These are phyloP conservation scores for Rhipidura dahli DNA, from an alignment of 2,113 vertebrate genomes.

Conservation along the genomic window DNA sequence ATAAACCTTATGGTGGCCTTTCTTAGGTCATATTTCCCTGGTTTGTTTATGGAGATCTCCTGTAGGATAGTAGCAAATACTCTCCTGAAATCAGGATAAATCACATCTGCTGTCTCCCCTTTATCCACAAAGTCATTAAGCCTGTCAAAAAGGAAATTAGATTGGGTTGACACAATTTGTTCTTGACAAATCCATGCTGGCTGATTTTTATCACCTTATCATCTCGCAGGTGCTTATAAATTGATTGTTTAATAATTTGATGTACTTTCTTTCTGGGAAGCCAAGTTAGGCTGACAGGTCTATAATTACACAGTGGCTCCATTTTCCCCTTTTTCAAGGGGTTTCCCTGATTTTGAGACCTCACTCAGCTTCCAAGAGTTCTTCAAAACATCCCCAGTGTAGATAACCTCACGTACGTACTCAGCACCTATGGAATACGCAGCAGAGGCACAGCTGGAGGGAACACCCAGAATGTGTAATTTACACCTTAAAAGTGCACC, in stretches of 20 bases:
- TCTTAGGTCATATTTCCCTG: not conserved
- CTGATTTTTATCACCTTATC: conserved; percentile 68
- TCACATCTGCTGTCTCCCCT: conserved; percentile 20
- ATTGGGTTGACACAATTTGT: conserved; percentile 62
- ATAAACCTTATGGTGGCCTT: not conserved
- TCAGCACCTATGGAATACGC: not conserved
- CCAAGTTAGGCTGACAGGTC: conserved; percentile 40
- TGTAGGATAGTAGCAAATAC: conserved; percentile 4
- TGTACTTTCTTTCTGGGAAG: conserved; percentile 38
- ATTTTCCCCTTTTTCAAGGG: not conserved
- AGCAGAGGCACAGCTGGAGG: not conserved
- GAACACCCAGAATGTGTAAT: not conserved
- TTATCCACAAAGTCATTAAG: conserved; percentile 52
- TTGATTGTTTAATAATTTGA: conserved; percentile 65
- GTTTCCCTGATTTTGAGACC: not conserved
- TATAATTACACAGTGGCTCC: not conserved
- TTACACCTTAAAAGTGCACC: not conserved
- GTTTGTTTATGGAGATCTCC: not conserved
- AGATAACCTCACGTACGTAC: not conserved
- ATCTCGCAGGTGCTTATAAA: conserved; percentile 61
- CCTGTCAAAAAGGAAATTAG: conserved; percentile 64
- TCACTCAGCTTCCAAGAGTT: not conserved
- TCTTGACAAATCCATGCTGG: conserved; percentile 61
- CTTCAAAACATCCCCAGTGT: not conserved
- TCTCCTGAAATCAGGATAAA: conserved; percentile 11